Conservation (phyloP, 2,888 invertebrate genomes). For the Cynaeus angustus region DNA sequence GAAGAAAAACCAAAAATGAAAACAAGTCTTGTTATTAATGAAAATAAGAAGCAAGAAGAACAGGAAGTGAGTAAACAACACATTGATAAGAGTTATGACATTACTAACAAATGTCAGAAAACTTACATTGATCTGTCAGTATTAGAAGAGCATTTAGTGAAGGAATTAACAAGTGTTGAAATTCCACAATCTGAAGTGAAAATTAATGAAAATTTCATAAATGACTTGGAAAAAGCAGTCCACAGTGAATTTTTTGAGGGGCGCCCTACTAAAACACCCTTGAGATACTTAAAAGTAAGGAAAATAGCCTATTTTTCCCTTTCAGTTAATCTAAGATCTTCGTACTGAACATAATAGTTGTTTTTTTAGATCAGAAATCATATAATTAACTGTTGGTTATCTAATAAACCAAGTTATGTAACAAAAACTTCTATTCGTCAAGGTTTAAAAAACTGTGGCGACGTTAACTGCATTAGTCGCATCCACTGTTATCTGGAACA, state of each 20-base stretch:
- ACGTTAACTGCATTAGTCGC: constrained; percentile 77
- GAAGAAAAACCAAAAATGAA: constrained; percentile 22
- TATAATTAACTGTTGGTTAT: constrained; percentile 75
- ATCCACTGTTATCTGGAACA: constrained; percentile 77
- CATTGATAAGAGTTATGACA: constrained; percentile 21
- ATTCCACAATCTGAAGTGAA: constrained; percentile 71
- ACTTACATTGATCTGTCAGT: constrained; percentile 55
- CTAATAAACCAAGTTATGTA: constrained; percentile 74
- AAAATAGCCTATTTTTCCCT: constrained; percentile 23
- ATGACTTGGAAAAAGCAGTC: constrained; percentile 74
- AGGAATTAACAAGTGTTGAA: constrained; percentile 67
- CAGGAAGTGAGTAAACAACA: not conserved
- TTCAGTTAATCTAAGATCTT: constrained; percentile 18
- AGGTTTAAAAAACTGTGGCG: constrained; percentile 77
- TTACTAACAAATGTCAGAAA: constrained; percentile 41
- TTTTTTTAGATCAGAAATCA: constrained; percentile 74
- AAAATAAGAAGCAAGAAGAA: too few relatives aligned
- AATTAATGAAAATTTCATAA: constrained; percentile 69
- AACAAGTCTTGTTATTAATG: too few relatives aligned
- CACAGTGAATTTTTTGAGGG: constrained; percentile 76
- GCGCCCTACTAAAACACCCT: constrained; percentile 74
- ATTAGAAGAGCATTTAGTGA: constrained; percentile 57
- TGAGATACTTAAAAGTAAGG: constrained; percentile 73
- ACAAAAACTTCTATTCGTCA: constrained; percentile 76
- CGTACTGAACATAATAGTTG: constrained; percentile 11